Percentiles rank a stretch among this genome's conserved stretches.
Evolutionary conservation across 2,797 vertebrate genomes (phyloP).

Genomic region (Oceanodroma leucorhoa): DNA sequence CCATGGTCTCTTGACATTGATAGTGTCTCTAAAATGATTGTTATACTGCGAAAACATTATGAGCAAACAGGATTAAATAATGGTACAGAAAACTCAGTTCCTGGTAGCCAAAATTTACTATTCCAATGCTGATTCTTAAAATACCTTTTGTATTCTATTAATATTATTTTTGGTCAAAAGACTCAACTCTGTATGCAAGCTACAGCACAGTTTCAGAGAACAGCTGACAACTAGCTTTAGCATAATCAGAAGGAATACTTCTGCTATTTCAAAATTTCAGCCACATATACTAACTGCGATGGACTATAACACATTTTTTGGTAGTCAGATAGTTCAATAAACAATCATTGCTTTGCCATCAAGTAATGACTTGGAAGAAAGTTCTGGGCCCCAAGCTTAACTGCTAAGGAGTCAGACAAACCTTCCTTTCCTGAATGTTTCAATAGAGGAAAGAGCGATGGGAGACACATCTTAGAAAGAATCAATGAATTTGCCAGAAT

Average conservation of each 20-base stretch:
- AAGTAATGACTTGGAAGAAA: background rate
- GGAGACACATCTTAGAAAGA: background rate
- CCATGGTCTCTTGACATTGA: background rate
- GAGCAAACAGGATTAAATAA: background rate
- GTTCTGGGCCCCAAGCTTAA: background rate
- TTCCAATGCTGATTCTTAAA: background rate
- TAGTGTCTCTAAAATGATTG: background rate
- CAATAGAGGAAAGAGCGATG: background rate
- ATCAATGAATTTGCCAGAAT: background rate
- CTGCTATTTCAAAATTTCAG: background rate
- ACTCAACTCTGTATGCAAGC: background rate
- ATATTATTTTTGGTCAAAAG: background rate
- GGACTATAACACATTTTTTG: background rate
- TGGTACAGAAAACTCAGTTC: background rate
- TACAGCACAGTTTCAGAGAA: background rate
- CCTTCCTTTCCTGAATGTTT: background rate
- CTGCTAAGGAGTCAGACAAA: background rate
- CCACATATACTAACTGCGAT: background rate
- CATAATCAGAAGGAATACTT: background rate
- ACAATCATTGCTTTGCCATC: background rate
- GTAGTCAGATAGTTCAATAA: background rate
- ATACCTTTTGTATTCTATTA: background rate
- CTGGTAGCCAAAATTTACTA: background rate
- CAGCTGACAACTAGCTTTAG: background rate
- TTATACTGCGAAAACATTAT: background rate